phyloP scores from a whole-genome alignment of 1,140 invertebrate genomes.

The Solenopsis fugax region DNA sequence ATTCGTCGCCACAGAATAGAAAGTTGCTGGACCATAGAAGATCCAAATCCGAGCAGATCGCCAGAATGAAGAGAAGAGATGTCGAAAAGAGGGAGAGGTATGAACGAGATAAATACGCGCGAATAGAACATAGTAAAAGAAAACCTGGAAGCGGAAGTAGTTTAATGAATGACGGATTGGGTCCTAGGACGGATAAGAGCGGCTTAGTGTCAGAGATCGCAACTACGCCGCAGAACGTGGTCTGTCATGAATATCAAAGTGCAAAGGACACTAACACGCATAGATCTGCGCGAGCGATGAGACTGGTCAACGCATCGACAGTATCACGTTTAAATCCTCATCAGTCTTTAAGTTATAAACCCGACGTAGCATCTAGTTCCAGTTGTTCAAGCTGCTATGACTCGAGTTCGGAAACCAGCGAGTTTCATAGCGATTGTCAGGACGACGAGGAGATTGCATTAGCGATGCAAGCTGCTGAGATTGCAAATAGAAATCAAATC shows the following conservation, averaged over 20 bases:
- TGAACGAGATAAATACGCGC: slow-evolving; percentile 67
- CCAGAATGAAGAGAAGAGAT: slow-evolving; percentile 79
- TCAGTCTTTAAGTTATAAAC: slow-evolving; percentile 68
- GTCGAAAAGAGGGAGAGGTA: slow-evolving; percentile 73
- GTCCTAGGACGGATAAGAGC: slow-evolving; percentile 84
- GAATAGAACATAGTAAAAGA: slow-evolving; percentile 69
- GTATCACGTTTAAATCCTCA: slow-evolving; percentile 65
- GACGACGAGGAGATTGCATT: slow-evolving; percentile 96
- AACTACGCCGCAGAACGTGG: background rate
- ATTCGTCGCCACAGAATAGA: slow-evolving; percentile 78
- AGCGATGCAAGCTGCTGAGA: slow-evolving; percentile 94
- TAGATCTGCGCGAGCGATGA: slow-evolving; percentile 51
- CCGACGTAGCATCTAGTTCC: slow-evolving; percentile 81
- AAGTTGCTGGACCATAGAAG: slow-evolving; percentile 83
- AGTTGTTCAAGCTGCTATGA: slow-evolving; percentile 83
- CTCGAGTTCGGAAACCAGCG: slow-evolving; percentile 88
- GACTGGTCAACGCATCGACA: slow-evolving; percentile 69
- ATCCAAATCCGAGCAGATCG: slow-evolving; percentile 83
- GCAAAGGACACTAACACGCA: slow-evolving; percentile 56
- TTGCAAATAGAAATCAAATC: slow-evolving; percentile 93
- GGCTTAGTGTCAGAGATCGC: slow-evolving; percentile 76
- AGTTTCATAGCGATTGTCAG: slow-evolving; percentile 93
- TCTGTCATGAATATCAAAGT: slow-evolving; percentile 42
- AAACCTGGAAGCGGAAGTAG: slow-evolving; percentile 66
- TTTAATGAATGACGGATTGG: slow-evolving; percentile 83